Conservation (phyloP, 2,113 vertebrate species). For the Oreochromis spilurus region DNA sequence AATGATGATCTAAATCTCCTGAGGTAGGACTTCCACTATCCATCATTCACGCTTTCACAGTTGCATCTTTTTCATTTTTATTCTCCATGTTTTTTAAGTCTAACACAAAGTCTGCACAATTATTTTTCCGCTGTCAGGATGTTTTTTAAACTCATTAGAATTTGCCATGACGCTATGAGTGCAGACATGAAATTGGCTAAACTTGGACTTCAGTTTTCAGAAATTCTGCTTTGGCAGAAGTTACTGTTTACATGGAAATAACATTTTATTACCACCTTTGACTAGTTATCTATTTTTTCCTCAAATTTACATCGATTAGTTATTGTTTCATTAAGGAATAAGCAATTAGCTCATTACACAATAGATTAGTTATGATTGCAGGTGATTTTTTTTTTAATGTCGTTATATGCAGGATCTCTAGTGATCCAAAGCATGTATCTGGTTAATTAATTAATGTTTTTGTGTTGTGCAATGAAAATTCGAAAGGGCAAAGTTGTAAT, state of each 20-base stretch:
- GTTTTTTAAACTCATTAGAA: not conserved
- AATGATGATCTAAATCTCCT: not conserved
- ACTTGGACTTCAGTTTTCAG: not conserved
- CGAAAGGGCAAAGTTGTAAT: not conserved
- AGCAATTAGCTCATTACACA: not conserved
- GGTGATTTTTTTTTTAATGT: not conserved
- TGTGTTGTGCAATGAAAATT: not conserved
- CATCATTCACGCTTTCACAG: not conserved
- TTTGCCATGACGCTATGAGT: not conserved
- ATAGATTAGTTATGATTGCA: not conserved
- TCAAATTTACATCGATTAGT: not conserved
- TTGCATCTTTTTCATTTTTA: not conserved
- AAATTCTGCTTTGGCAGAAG: not conserved
- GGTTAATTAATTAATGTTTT: not conserved
- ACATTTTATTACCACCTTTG: not conserved
- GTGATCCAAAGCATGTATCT: fast-evolving
- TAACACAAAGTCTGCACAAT: not conserved
- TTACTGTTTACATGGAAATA: not conserved
- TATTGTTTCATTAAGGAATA: not conserved
- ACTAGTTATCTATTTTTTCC: not conserved
- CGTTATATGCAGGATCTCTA: fast-evolving
- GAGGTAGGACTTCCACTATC: not conserved
- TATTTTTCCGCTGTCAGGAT: not conserved
- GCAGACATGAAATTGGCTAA: not conserved
- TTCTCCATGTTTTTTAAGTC: not conserved